Base-by-base conservation (phyloP, 2,113 vertebrate genomes). In the Eptatretus burgeri region DNA sequence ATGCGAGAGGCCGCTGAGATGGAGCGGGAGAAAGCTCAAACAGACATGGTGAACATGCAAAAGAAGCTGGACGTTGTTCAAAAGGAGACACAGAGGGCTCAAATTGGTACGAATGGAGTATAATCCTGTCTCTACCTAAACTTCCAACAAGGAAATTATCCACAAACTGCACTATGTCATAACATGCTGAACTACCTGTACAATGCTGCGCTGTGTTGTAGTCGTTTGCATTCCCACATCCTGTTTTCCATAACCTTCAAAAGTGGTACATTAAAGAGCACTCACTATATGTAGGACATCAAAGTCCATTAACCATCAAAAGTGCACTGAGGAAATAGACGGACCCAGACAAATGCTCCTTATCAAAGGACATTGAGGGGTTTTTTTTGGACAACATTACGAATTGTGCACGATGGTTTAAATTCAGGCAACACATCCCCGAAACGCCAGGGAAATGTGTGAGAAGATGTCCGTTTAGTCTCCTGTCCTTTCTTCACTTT, bases 1-100 rank as follows among this genome's bases (percentile, higher is more conserved):
- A 81, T 69, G 69, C 78, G 86, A 13, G 84, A 93, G 69, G 77
- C 71, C 1, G 80, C 93, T 5, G 88, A 94, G 72, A 74, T 66
- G 9, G 85, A 94, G 69, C 93, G 85, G 64, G 85, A 88, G 56
- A 78, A 84, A 76, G 83, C 88, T 80, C 72, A 88, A 73, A 74
- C 65, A 56, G 86, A 94, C 72, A 93, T 88, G 73, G 78, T 82
- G 66, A 78, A 85, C 51, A 76, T 94, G 67, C 77, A 83, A 80
- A 67, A 80, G 68, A 78, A 78, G 66, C 79, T 94, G 27, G 80
- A 80, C 66, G 79, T 86, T 67, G 85, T 81, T 3, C 82, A 93
- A 69, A 75, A 83, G 76, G 83, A 89, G 71, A 89, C 82, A 71
- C 83, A 76, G 75, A 85, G 76, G 69, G 83, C 82, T 2, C 83